These are phyloP conservation scores for Heloderma charlesbogerti DNA, from an alignment of 2,113 vertebrate genomes.

Conservation along the genomic window DNA sequence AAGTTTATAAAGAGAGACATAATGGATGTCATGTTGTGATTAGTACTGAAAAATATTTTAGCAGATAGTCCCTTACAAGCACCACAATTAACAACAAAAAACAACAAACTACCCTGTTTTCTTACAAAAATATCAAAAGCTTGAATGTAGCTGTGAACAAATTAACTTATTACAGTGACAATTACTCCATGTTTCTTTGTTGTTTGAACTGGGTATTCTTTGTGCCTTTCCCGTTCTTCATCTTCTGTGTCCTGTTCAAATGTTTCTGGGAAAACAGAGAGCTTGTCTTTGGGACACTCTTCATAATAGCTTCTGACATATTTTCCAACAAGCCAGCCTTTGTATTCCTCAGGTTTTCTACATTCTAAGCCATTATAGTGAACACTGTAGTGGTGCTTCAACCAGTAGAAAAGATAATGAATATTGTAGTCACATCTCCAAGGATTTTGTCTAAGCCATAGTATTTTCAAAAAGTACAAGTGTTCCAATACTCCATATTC, in stretches of 20 bases:
- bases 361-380: conserved; percentile 88
- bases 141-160: conserved; percentile 33
- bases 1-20: conserved; percentile 36
- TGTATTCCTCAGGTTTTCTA: conserved; percentile 88
- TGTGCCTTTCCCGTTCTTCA: conserved; percentile 77
- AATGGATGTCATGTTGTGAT: conserved; percentile 60
- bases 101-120: conserved; percentile 69
- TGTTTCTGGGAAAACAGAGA: conserved; percentile 75
- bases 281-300: conserved; percentile 92
- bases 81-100: conserved; percentile 63
- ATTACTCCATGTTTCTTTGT: conserved; percentile 77
- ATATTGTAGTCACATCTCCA: conserved; percentile 98
- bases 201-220: conserved; percentile 69
- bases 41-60: conserved; percentile 54
- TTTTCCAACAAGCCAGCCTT: conserved; percentile 91
- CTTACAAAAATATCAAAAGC: conserved; percentile 54
- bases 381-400: conserved; percentile 92
- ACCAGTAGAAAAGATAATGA: conserved; percentile 98
- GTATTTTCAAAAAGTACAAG: conserved; percentile 91
- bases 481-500: conserved; percentile 95
- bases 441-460: conserved; percentile 89
- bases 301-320: conserved; percentile 96
- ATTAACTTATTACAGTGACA: conserved; percentile 79
- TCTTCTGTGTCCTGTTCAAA: conserved; percentile 83
- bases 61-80: conserved; percentile 55